A percentile compares a stretch with the other conserved stretches of the same genome.
These are phyloP conservation scores for Pseudomyrmex flavicornis DNA, from an alignment of 1,140 invertebrate species.

Conservation along the genomic window DNA sequence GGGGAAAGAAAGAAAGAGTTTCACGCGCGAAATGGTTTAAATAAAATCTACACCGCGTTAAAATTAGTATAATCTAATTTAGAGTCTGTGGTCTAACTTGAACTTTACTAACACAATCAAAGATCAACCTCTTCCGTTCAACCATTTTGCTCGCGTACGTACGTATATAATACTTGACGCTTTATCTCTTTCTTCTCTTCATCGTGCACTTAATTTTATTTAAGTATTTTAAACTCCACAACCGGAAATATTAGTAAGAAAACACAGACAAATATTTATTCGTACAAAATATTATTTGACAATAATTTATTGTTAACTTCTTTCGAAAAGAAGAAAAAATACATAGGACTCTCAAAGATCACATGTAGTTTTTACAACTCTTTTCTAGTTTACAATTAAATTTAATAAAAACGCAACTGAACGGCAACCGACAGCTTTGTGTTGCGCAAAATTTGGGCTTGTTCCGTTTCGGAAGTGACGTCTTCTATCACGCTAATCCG, in stretches of 20 bases:
- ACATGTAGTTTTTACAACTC: background rate
- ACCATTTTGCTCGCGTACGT: constrained; percentile 25
- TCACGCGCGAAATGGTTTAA: background rate
- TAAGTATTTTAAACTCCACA: background rate
- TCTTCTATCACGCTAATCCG: constrained; percentile 20
- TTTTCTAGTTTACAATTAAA: background rate
- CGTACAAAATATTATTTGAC: background rate
- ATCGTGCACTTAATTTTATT: background rate
- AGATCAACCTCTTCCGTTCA: constrained; percentile 27
- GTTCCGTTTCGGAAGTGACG: constrained; percentile 17
- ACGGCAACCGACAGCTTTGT: background rate
- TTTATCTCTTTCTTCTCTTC: constrained; percentile 12
- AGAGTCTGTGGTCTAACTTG: constrained; percentile 17
- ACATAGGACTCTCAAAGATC: background rate
- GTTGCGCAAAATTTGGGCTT: too few relatives aligned
- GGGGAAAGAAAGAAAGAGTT: background rate
- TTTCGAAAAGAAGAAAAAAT: background rate
- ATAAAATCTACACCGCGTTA: constrained; percentile 42
- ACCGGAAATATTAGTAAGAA: background rate
- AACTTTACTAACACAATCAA: constrained; percentile 38
- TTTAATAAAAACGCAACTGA: too few relatives aligned
- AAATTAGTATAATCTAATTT: constrained; percentile 43
- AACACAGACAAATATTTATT: background rate
- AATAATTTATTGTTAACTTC: background rate
- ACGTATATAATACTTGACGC: background rate